A percentile compares a stretch with the other conserved stretches of the same genome.
phyloP scores from a whole-genome alignment of 92 coral and sea anemone species.

The Galaxea fascicularis region DNA sequence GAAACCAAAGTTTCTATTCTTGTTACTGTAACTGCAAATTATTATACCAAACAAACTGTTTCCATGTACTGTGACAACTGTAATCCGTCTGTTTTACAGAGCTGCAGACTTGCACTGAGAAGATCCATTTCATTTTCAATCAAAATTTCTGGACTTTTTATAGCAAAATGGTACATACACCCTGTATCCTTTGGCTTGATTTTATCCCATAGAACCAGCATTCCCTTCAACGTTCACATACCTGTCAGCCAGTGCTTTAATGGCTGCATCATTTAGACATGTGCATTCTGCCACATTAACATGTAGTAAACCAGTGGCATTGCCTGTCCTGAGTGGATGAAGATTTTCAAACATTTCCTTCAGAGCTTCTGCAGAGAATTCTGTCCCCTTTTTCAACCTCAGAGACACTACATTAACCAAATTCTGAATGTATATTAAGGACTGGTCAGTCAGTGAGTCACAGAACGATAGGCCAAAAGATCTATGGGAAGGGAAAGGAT shows the following conservation, averaged over 20 bases:
- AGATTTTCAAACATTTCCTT: constrained; percentile 73
- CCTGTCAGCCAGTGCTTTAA: constrained; percentile 80
- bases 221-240: constrained; percentile 12
- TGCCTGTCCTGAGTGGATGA: constrained; percentile 63
- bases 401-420: constrained; percentile 75
- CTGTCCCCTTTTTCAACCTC: constrained; percentile 82
- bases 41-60: no score
- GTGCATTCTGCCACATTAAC: constrained; percentile 85
- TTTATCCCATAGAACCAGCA: no score
- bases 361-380: constrained; percentile 77
- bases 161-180: no score
- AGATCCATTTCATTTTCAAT: no score
- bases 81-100: no score
- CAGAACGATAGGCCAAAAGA: constrained; percentile 89
- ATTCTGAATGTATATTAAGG: constrained; percentile 69
- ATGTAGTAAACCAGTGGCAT: constrained; percentile 68
- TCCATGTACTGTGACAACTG: no score
- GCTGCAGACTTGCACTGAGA: no score
- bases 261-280: constrained; percentile 76
- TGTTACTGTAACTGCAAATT: no score
- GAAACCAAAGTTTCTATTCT: no score
- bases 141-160: no score
- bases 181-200: no score
- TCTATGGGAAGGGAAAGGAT: constrained; percentile 46
- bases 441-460: constrained; percentile 81